phyloP scores from a whole-genome alignment of 64 coral and sea anemone species.

The Actinia equina region DNA sequence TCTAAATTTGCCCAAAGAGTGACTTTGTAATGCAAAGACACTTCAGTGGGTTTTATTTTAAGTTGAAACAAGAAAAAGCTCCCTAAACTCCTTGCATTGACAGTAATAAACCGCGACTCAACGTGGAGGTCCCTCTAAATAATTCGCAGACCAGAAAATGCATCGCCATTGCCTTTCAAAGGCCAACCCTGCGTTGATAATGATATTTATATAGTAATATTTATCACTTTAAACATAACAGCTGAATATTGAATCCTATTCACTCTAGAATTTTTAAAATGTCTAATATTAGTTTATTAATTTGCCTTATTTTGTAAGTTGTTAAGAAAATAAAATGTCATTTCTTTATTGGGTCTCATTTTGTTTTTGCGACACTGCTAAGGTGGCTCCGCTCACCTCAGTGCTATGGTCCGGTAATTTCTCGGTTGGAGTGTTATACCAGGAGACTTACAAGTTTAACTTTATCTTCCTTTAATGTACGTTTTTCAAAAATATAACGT shows the following conservation, averaged over 20 bases:
- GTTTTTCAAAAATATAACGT: no score
- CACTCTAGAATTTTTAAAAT: not conserved
- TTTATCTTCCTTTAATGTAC: no score
- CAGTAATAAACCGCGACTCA: not conserved
- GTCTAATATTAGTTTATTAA: not conserved
- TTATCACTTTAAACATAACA: not conserved
- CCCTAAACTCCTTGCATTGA: no score
- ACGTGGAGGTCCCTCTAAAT: not conserved
- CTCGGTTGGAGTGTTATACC: no score
- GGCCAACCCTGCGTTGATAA: not conserved
- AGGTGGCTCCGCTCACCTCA: no score
- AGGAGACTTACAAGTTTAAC: no score
- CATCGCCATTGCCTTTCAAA: not conserved
- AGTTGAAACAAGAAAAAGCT: no score
- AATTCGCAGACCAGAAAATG: not conserved
- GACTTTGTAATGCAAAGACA: no score
- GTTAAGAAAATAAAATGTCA: slow-evolving; percentile 2
- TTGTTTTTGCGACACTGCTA: not conserved
- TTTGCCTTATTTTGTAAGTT: slow-evolving; percentile 7
- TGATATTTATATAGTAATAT: not conserved
- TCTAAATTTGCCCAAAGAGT: no score
- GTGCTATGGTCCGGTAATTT: no score
- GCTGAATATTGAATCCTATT: not conserved
- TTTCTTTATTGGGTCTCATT: not conserved
- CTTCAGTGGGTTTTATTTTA: no score